These are phyloP conservation scores for Labrus mixtus DNA, from an alignment of 2,113 vertebrate species.

Conservation along the genomic window DNA sequence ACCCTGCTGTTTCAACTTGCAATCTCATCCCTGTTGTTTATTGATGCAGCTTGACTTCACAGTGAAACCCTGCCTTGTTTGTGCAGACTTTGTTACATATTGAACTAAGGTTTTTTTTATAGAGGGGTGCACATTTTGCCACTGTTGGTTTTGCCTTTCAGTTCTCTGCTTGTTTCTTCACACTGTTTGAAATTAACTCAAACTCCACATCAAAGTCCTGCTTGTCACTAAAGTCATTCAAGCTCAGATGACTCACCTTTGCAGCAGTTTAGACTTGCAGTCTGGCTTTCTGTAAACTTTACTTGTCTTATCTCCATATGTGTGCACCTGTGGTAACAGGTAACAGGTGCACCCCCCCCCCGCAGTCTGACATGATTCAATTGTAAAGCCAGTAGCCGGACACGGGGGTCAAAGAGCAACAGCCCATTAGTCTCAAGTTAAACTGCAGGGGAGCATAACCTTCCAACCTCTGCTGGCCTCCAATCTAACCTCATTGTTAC, in stretches of 20 bases:
- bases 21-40: not conserved
- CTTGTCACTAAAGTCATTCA: not conserved
- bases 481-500: slow-evolving; percentile 41
- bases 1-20: not conserved
- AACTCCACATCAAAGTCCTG: not conserved
- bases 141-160: not conserved
- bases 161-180: not conserved
- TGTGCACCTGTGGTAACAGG: slow-evolving; percentile 32
- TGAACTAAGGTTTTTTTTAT: not conserved
- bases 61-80: not conserved
- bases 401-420: slow-evolving; percentile 51
- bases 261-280: not conserved
- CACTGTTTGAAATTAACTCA: not conserved
- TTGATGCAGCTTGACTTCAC: not conserved
- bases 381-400: slow-evolving; percentile 44
- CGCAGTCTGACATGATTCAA: slow-evolving; percentile 29
- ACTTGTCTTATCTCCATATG: slow-evolving; percentile 7
- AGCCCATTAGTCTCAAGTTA: slow-evolving; percentile 57
- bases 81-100: not conserved
- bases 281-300: not conserved
- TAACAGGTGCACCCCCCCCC: no score
- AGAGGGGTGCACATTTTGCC: not conserved
- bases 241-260: not conserved
- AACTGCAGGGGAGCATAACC: slow-evolving; percentile 51
- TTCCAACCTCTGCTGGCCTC: slow-evolving; percentile 39